Percentiles rank a stretch among this genome's conserved stretches.
Conservation (phyloP, 1,140 invertebrate species). For the Lordiphosa stackelbergi region DNA sequence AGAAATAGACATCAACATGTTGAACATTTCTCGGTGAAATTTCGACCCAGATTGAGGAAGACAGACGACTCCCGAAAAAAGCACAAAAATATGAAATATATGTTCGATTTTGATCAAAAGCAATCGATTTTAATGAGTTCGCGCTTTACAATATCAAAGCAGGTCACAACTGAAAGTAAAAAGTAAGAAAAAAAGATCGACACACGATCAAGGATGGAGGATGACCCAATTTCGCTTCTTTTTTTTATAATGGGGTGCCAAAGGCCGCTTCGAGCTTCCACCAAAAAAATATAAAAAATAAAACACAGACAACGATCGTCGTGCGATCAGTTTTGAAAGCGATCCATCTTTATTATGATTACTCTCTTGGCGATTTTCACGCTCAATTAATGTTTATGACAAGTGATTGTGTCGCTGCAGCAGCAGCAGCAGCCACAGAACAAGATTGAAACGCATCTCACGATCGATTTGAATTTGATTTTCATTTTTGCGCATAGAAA, state of each 20-base stretch:
- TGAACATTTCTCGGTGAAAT: slow-evolving; percentile 54
- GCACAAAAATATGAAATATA: slow-evolving; percentile 14
- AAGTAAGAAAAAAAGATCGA: slow-evolving; percentile 42
- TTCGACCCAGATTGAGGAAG: slow-evolving; percentile 49
- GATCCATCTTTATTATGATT: slow-evolving; percentile 70
- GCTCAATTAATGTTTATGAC: slow-evolving; percentile 21
- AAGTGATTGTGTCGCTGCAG: slow-evolving; percentile 11
- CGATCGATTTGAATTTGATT: slow-evolving; percentile 13
- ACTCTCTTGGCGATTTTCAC: slow-evolving; percentile 22
- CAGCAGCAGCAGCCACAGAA: slow-evolving; percentile 3
- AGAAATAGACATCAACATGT: slow-evolving; percentile 64
- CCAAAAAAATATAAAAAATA: no score
- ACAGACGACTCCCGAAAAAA: slow-evolving; percentile 24
- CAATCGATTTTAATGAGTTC: slow-evolving; percentile 69
- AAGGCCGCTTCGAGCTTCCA: slow-evolving; percentile 41
- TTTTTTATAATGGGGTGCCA: slow-evolving; percentile 66
- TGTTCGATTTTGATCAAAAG: slow-evolving; percentile 13
- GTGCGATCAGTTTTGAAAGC: slow-evolving; percentile 39
- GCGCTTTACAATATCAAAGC: slow-evolving; percentile 56
- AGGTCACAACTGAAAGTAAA: slow-evolving; percentile 74
- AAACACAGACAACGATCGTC: slow-evolving; percentile 22
- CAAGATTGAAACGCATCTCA: slow-evolving; percentile 7
- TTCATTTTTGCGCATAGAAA: neutral
- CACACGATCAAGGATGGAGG: slow-evolving; percentile 55
- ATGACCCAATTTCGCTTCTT: slow-evolving; percentile 67